Evolutionary conservation across 2,113 vertebrate genomes (phyloP).

Genomic region (Tyrannus savana): DNA sequence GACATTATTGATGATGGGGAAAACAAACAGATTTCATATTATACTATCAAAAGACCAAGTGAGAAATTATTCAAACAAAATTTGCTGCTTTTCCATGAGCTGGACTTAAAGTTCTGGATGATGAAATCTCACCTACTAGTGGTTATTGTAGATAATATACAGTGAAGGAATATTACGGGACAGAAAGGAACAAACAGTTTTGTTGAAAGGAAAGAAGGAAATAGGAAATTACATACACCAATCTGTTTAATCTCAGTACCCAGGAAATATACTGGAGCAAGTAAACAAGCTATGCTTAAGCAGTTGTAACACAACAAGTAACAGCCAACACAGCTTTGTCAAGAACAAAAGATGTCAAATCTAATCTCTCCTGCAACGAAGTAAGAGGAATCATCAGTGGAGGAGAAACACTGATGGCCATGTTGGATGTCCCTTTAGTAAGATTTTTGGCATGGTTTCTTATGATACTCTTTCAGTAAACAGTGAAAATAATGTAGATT

Average conservation of each 20-base stretch:
- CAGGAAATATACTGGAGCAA: neutral
- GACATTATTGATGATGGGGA: neutral
- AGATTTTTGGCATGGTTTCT: neutral
- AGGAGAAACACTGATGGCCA: neutral
- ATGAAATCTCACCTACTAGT: neutral
- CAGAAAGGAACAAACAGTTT: neutral
- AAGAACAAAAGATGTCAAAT: constrained; percentile 14
- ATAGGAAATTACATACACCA: neutral
- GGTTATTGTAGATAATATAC: neutral
- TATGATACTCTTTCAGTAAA: neutral
- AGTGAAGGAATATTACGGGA: neutral
- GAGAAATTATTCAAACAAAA: neutral
- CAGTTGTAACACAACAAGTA: neutral
- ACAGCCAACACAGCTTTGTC: neutral
- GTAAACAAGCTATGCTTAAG: neutral
- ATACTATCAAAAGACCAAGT: neutral
- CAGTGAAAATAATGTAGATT: neutral
- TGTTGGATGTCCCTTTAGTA: neutral
- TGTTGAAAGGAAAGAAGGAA: neutral
- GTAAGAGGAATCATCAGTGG: neutral
- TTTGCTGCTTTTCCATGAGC: neutral
- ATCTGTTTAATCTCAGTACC: neutral
- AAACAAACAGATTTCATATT: neutral
- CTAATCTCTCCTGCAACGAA: neutral
- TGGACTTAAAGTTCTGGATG: neutral